Percentiles rank a stretch among this genome's conserved stretches.
These are phyloP conservation scores for Manis javanica DNA, from an alignment of 2,797 vertebrate species.

Conservation along the genomic window DNA sequence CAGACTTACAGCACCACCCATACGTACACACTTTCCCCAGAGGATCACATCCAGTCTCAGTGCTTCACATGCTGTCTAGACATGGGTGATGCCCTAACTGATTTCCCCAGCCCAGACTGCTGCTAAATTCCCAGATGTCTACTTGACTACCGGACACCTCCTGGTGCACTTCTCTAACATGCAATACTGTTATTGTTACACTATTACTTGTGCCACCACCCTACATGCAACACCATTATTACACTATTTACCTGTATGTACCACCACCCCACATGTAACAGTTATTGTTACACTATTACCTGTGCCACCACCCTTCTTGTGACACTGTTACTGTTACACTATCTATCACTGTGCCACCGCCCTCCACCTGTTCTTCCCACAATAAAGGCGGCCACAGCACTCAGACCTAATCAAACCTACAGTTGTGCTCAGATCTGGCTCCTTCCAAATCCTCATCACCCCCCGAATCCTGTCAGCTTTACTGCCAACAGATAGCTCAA, in stretches of 20 bases:
- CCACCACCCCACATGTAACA: not conserved
- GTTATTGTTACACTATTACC: not conserved
- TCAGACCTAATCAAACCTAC: conserved; percentile 23
- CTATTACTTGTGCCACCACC: not conserved
- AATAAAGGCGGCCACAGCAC: not conserved
- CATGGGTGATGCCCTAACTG: not conserved
- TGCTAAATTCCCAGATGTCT: not conserved
- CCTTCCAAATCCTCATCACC: not conserved
- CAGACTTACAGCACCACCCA: not conserved
- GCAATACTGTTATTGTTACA: not conserved
- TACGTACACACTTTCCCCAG: not conserved
- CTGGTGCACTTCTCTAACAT: not conserved
- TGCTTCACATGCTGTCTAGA: not conserved
- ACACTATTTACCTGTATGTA: too few relatives aligned
- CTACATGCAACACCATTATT: not conserved
- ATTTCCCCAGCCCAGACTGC: not conserved
- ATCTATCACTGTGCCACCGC: not conserved
- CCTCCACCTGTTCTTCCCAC: not conserved
- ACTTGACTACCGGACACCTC: not conserved
- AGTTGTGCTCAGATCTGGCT: not conserved
- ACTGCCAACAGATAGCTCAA: not conserved
- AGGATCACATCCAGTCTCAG: not conserved
- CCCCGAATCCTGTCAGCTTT: not conserved
- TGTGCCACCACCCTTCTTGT: not conserved
- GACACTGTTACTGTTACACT: too few relatives aligned